phyloP scores from a whole-genome alignment of 2,888 invertebrate species.

The Rhingia campestris region DNA sequence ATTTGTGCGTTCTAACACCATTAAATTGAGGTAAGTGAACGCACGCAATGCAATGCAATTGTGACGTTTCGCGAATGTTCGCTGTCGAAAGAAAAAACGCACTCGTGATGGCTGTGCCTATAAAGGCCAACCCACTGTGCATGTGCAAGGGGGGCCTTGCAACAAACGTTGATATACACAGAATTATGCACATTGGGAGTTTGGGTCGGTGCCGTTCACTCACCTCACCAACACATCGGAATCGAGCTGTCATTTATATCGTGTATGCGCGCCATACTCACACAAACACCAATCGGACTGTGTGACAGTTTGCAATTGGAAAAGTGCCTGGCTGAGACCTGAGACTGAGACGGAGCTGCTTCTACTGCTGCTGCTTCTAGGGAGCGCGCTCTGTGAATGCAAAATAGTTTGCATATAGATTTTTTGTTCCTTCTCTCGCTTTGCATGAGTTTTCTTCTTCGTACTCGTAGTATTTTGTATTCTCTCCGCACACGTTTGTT shows the following conservation, averaged over 20 bases:
- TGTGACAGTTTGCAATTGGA: constrained; percentile 56
- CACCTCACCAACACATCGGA: constrained; percentile 65
- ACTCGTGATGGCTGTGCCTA: constrained; percentile 61
- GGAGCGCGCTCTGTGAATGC: constrained; percentile 69
- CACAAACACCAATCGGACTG: constrained; percentile 15
- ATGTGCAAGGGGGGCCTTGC: constrained; percentile 32
- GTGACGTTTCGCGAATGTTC: constrained; percentile 74
- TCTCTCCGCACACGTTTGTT: constrained; percentile 33
- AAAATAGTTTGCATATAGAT: constrained; percentile 64
- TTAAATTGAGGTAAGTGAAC: constrained; percentile 73
- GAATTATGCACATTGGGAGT: constrained; percentile 71
- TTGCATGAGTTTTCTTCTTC: neutral
- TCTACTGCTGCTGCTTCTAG: constrained; percentile 54
- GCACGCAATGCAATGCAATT: constrained; percentile 72
- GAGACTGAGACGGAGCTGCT: neutral
- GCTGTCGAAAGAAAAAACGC: constrained; percentile 44
- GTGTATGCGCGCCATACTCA: constrained; percentile 2
- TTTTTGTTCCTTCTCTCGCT: constrained; percentile 1
- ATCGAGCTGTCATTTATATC: constrained; percentile 34
- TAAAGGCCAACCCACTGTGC: constrained; percentile 66
- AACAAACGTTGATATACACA: neutral
- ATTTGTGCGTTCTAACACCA: constrained; percentile 71
- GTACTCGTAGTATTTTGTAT: constrained; percentile 51
- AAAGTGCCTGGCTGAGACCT: constrained; percentile 58
- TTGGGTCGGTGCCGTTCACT: constrained; percentile 74